Conservation (phyloP, 2,888 invertebrate genomes). For the Lissonota sp. region DNA sequence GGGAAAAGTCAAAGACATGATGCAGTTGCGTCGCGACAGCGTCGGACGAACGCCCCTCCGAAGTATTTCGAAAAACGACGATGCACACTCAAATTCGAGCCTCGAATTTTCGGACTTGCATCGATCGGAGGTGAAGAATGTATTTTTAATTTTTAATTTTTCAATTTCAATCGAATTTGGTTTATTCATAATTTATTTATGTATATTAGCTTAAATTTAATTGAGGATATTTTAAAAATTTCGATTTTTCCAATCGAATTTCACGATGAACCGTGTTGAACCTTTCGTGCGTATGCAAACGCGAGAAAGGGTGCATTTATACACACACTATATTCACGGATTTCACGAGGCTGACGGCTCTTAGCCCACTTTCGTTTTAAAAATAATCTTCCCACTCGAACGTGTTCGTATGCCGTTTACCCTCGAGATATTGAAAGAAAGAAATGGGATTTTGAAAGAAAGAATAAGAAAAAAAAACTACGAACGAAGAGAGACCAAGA, state of each 20-base stretch:
- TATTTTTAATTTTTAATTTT: too few species aligned
- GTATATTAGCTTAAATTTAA: too few species aligned
- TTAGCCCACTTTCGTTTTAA: constrained; percentile 68
- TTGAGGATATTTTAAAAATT: neutral
- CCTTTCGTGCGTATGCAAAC: constrained; percentile 33
- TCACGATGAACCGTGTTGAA: constrained; percentile 52
- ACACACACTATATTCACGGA: constrained; percentile 27
- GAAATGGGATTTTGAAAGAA: constrained; percentile 13
- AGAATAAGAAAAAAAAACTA: neutral
- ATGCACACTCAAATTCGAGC: constrained; percentile 72
- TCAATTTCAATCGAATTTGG: too few species aligned
- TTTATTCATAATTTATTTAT: too few species aligned
- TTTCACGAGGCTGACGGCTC: constrained; percentile 49
- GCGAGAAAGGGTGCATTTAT: constrained; percentile 57
- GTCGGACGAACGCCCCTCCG: constrained; percentile 86
- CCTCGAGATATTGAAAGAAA: constrained; percentile 13
- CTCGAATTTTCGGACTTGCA: constrained; percentile 72
- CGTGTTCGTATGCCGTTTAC: neutral
- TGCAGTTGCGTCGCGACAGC: constrained; percentile 89
- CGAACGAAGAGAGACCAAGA: constrained; percentile 14
- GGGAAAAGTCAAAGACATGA: constrained; percentile 92
- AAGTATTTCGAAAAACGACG: constrained; percentile 79
- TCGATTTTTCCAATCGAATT: constrained; percentile 32
- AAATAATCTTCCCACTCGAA: constrained; percentile 60
- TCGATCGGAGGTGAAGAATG: constrained; percentile 58